These are phyloP conservation scores for Drosophila melanosoma DNA, from an alignment of 2,888 invertebrate genomes.

Conservation along the genomic window DNA sequence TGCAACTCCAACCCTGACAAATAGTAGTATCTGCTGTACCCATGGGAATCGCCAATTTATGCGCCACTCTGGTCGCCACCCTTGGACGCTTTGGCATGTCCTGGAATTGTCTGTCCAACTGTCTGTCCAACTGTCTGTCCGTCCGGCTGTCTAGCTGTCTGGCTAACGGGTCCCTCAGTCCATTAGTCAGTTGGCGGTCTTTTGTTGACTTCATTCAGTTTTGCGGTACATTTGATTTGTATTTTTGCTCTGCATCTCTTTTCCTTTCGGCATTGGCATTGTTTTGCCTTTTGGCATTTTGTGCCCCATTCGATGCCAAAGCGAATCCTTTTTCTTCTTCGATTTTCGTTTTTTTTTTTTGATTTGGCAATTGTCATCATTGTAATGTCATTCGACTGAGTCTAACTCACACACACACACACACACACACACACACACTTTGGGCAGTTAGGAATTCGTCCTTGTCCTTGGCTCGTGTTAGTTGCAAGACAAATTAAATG, in stretches of 20 bases:
- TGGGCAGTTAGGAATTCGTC: conserved; percentile 31
- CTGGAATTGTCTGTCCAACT: conserved; percentile 32
- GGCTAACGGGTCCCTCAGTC: conserved; percentile 41
- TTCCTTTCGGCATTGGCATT: conserved; percentile 44
- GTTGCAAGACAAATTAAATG: conserved; percentile 47
- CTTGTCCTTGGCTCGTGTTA: conserved; percentile 31
- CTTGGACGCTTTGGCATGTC: conserved; percentile 34
- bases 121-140: conserved; percentile 16
- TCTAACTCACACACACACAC: too few relatives aligned
- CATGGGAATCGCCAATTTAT: conserved; percentile 79
- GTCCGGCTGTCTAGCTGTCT: conserved; percentile 7
- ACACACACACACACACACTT: conserved; percentile 15
- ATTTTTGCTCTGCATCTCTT: conserved; percentile 54
- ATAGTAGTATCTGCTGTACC: conserved; percentile 39
- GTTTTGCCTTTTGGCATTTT: conserved; percentile 48
- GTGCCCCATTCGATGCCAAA: conserved; percentile 30
- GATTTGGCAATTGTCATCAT: conserved; percentile 68
- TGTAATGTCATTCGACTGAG: conserved; percentile 65
- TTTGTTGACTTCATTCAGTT: conserved; percentile 78
- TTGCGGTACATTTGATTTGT: conserved; percentile 80
- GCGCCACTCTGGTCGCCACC: conserved; percentile 59
- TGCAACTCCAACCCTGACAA: conserved; percentile 43
- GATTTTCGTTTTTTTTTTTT: conserved; percentile 52
- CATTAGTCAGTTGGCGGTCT: conserved; percentile 64
- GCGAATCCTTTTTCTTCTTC: conserved; percentile 55